phyloP scores from a whole-genome alignment of 2,888 invertebrate species.

The Lypha dubia region DNA sequence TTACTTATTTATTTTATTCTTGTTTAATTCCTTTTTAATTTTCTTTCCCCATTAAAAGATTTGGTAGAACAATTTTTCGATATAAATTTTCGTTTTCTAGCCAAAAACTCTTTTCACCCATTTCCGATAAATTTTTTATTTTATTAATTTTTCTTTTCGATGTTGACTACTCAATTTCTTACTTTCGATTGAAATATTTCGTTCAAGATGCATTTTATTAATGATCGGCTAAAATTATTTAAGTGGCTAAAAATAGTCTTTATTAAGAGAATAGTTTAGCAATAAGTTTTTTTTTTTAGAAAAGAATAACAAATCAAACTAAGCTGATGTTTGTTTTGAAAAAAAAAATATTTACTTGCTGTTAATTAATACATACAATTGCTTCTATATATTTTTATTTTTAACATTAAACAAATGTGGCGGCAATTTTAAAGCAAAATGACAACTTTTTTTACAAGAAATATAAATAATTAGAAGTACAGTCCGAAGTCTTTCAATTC shows the following conservation, averaged over 20 bases:
- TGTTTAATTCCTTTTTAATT: not conserved
- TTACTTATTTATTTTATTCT: too few relatives aligned
- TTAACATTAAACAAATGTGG: not conserved
- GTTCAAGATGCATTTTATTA: slow-evolving; percentile 20
- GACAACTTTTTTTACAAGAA: not conserved
- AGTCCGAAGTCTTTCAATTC: too few relatives aligned
- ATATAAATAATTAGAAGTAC: too few relatives aligned
- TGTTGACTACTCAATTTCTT: slow-evolving; percentile 28
- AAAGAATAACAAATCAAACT: slow-evolving; percentile 14
- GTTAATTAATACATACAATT: slow-evolving; percentile 23
- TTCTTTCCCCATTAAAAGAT: slow-evolving; percentile 42
- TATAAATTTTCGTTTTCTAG: slow-evolving; percentile 26
- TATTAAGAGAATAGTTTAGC: not conserved
- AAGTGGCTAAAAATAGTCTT: slow-evolving; percentile 21
- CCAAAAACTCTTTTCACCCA: slow-evolving; percentile 22
- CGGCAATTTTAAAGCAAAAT: not conserved
- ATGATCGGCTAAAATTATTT: slow-evolving; percentile 33
- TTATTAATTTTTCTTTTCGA: not conserved
- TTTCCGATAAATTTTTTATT: not conserved
- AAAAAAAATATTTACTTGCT: slow-evolving; percentile 7
- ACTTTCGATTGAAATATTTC: slow-evolving; percentile 28
- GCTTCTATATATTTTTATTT: not conserved
- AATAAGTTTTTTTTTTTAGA: not conserved
- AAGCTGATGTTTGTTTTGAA: slow-evolving; percentile 10
- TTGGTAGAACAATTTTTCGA: slow-evolving; percentile 37